Conservation (phyloP, 2,797 vertebrate species). For the Thamnophis elegans region DNA sequence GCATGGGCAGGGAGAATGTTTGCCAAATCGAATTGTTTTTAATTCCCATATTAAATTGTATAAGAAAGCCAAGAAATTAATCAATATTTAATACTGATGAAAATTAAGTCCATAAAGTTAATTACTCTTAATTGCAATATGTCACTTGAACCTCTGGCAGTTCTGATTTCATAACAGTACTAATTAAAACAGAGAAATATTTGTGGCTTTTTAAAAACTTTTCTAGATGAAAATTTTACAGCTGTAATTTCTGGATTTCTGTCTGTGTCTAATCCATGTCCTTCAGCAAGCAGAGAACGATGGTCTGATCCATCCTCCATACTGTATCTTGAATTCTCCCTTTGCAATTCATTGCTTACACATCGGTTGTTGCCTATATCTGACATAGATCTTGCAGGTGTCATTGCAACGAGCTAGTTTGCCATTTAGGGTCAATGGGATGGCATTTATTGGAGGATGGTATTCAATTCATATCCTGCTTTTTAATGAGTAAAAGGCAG, state of each 20-base stretch:
- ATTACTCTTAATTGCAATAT: not conserved
- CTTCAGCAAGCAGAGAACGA: not conserved
- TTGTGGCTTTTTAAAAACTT: not conserved
- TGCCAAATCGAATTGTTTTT: not conserved
- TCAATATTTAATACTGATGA: conserved; percentile 4
- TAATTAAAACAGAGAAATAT: not conserved
- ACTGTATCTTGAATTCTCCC: not conserved
- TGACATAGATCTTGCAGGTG: not conserved
- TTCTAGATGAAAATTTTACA: not conserved
- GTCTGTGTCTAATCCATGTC: not conserved
- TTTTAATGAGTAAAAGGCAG: not conserved
- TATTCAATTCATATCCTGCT: not conserved
- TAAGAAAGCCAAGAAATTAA: conserved; percentile 1
- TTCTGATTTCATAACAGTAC: not conserved
- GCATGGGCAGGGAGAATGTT: not conserved
- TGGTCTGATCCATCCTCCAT: not conserved
- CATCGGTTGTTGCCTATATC: not conserved
- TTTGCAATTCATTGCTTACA: not conserved
- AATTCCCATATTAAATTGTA: conserved; percentile 3
- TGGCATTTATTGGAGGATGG: not conserved
- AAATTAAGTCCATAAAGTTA: not conserved
- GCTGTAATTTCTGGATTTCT: not conserved
- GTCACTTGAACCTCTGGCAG: not conserved
- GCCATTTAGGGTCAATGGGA: not conserved
- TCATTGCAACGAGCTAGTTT: not conserved